These are phyloP conservation scores for Shargacucullia verbasci DNA, from an alignment of 2,888 invertebrate species.

Conservation along the genomic window DNA sequence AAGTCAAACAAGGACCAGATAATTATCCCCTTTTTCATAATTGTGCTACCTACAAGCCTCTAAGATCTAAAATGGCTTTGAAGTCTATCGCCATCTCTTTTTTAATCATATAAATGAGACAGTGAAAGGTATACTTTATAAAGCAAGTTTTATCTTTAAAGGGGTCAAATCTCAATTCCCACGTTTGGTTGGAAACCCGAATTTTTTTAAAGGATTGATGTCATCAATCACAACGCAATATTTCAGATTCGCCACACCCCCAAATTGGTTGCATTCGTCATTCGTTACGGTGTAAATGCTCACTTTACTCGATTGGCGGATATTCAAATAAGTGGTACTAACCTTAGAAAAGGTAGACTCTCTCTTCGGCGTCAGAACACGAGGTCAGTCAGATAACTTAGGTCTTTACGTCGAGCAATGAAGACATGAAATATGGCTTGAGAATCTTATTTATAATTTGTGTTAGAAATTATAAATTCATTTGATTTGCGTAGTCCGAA, in stretches of 20 bases:
- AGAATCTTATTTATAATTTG: no score
- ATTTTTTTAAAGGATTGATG: conserved; percentile 13
- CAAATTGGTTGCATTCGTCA: conserved; percentile 50
- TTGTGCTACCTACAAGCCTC: no score
- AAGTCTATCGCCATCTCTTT: no score
- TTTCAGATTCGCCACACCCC: conserved; percentile 46
- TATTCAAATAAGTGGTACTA: conserved; percentile 52
- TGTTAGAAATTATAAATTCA: conserved; percentile 20
- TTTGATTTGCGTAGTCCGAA: conserved; percentile 10
- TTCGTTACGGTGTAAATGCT: conserved; percentile 54
- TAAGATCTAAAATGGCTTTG: no score
- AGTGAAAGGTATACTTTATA: no score
- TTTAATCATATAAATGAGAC: no score
- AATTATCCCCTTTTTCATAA: no score
- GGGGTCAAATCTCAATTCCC: no score
- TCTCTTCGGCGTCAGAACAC: conserved; percentile 37
- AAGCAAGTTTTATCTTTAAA: no score
- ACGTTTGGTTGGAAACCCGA: conserved; percentile 3
- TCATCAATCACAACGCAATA: conserved; percentile 44
- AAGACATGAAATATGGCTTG: conserved; percentile 45
- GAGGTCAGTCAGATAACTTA: conserved; percentile 48
- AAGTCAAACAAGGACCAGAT: conserved; percentile 2
- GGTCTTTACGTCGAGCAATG: conserved; percentile 26
- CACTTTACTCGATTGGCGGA: conserved; percentile 48
- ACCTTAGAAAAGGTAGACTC: conserved; percentile 36